Evolutionary conservation across 2,888 invertebrate genomes (phyloP), one percentile per base, ranked within the genome.

Genomic region (Gryllus longicercus): DNA sequence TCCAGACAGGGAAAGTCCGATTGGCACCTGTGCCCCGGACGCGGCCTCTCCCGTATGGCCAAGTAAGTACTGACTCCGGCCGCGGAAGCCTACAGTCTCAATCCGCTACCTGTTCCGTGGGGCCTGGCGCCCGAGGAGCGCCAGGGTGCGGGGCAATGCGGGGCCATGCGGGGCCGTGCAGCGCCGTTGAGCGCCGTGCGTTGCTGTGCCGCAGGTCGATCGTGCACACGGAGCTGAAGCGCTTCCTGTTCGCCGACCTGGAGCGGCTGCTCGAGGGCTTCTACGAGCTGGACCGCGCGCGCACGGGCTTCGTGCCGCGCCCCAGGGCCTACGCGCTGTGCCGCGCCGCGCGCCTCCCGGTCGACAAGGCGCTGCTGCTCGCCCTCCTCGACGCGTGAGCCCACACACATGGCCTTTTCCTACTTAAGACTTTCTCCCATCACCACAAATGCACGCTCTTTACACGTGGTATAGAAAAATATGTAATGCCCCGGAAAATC

Each of bases 201-300:
- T n/a, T 14, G 5, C 4, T 14, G 63, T 63, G n/a, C 63, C 5
- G 63, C 63, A 93, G 95, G 82, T 91, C 93, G 1, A 87, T 94
- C 74, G 91, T 93, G 4, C 93, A 95, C 82, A 90, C 92, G 21
- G 93, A 93, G 81, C 85, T 96, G 74, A 91, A 91, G n/a, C 90
- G 93, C 50, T 90, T 90, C 5, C 86, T 95, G 4, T 95, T 94
- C 93, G 91, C 93, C 84, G 93, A 92, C 81, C 88, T 92, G 78
- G 90, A 90, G 38, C 88, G 92, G 25, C 84, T 93, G 1, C 75
- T 88, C 80, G 92, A 92, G 84, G 90, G 91, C 84, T 87, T 93
- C 78, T 85, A 88, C 77, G 89, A 91, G 82, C 87, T 90, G 80
- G 92, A 92, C 85, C 88, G 89, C 11, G 84, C 86, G 0, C 89